Evolutionary conservation across 2,797 vertebrate genomes (phyloP), one percentile per base, ranked within the genome.

Genomic region (Xyrichtys novacula): DNA sequence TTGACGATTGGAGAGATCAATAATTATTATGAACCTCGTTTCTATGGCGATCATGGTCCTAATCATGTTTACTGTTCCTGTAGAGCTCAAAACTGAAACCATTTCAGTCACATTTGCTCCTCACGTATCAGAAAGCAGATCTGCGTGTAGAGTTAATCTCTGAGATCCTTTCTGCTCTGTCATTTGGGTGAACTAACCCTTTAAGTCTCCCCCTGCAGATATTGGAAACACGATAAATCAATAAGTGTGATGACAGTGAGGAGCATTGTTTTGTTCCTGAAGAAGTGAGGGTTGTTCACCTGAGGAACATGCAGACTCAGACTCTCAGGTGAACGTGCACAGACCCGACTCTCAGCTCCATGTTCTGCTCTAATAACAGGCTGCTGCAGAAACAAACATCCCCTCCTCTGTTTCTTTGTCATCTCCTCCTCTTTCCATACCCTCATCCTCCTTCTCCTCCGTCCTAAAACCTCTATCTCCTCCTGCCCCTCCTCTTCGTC

Each of bases 291-390:
- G 43, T 34, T 22, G 22, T 59, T 80, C 81, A 86, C 71, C 82
- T 83, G 66, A 62, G 71, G 71, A 63, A 55, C 26, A 54, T 12
- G 10, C 46, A 48, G 14, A 48, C 46, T n/a, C 23, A 28, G 23
- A 15, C 12, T 8, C 29, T 28, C 53, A 53, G 11, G 28, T 47
- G 31, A 20, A 29, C 20, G 32, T 40, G 62, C 56, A 64, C 57
- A 50, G 38, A 39, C 43, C 38, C 44, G 25, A 16, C 22, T 36
- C 67, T 9, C 49, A 10, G 23, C 50, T 31, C 47, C 32, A 23
- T 53, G 62, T 40, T 65, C 48, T 32, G 39, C 73, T 71, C n/a
- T 85, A 89, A 87, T 83, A 65, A 85, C 11, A 83, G 75, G 59
- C 54, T 78, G 59, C 54, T 78, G 52, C 55, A 43, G 50, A 77